Conservation (phyloP, 37 sponge, comb jelly and placozoan species). For the Beroe ovata region DNA sequence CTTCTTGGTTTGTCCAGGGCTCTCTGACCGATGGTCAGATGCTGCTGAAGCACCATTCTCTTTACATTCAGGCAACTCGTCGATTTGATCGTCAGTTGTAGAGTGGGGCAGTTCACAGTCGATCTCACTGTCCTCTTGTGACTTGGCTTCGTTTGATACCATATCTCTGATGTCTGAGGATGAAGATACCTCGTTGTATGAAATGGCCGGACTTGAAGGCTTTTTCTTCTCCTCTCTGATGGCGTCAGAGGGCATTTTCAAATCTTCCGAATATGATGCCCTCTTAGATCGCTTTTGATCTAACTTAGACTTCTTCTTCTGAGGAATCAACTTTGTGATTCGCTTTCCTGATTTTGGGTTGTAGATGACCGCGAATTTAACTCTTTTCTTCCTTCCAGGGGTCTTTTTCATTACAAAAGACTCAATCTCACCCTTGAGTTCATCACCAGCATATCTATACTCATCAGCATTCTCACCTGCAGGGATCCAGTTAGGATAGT, state of each 20-base stretch:
- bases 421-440: conserved; percentile 39
- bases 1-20: neutral
- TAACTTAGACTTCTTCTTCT: conserved; percentile 19
- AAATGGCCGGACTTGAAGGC: conserved; percentile 29
- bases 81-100: neutral
- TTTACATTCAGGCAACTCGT: neutral
- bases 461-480: conserved; percentile 64
- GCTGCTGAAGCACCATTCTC: neutral
- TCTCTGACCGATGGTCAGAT: neutral
- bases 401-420: conserved; percentile 58
- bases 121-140: neutral
- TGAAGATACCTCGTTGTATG: conserved; percentile 57
- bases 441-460: conserved; percentile 44
- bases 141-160: neutral
- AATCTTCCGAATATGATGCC: neutral
- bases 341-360: conserved; percentile 56
- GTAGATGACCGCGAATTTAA: conserved; percentile 66
- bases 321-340: conserved; percentile 15
- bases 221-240: neutral
- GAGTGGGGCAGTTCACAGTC: conserved; percentile 43
- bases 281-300: neutral
- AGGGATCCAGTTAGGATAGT: conserved; percentile 65
- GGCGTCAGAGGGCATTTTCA: neutral
- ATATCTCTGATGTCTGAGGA: conserved; percentile 50
- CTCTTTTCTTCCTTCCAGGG: conserved; percentile 60